These are phyloP conservation scores for Epizoanthus scotinus DNA, from an alignment of 92 coral and sea anemone genomes.

Conservation along the genomic window DNA sequence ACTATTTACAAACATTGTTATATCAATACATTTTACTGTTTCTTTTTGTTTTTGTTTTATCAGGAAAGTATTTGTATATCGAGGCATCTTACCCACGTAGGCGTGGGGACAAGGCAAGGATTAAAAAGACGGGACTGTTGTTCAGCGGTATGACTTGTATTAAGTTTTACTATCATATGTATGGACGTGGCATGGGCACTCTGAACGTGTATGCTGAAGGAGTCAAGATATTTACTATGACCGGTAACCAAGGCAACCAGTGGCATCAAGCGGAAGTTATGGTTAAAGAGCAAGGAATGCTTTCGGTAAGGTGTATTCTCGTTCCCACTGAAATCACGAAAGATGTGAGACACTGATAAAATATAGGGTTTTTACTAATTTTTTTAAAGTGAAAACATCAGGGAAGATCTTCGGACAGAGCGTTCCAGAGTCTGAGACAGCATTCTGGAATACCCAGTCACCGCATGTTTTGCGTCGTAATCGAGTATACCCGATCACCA, in stretches of 20 bases:
- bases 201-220: slow-evolving; percentile 30
- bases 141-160: slow-evolving; percentile 30
- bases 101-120: slow-evolving; percentile 15
- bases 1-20: neutral
- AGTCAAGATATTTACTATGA: slow-evolving; percentile 20
- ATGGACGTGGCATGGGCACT: slow-evolving; percentile 37
- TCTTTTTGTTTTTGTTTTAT: no score
- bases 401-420: no score
- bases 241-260: slow-evolving; percentile 48
- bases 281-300: slow-evolving; percentile 6
- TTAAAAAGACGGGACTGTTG: slow-evolving; percentile 12
- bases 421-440: no score
- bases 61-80: slow-evolving; percentile 28
- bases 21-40: neutral
- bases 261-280: slow-evolving; percentile 28
- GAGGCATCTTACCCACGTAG: slow-evolving; percentile 18
- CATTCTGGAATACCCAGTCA: no score
- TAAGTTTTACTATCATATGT: slow-evolving; percentile 44
- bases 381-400: no score
- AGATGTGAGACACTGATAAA: no score
- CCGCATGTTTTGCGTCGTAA: no score
- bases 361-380: no score
- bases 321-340: no score
- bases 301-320: slow-evolving; percentile 6
- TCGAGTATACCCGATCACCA: no score